A percentile compares a stretch with the other conserved stretches of the same genome.
Conservation (phyloP, 1,140 invertebrate species). For the Zeugodacus cucurbitae region DNA sequence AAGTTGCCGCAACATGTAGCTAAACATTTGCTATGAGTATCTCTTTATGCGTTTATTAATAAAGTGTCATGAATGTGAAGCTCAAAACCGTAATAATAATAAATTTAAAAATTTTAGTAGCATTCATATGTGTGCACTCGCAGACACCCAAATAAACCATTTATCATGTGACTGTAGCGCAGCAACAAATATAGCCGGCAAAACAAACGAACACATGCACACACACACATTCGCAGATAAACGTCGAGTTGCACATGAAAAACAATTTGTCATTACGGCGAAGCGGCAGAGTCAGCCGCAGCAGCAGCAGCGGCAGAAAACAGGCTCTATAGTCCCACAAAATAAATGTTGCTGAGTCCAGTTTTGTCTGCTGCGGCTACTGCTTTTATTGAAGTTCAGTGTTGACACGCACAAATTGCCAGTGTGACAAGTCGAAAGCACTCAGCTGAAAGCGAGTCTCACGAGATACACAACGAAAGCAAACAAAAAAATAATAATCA, state of each 20-base stretch:
- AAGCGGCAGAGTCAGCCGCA: not conserved
- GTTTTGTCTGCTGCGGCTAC: not conserved
- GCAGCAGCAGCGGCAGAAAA: not conserved
- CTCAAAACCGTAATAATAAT: conserved; percentile 1
- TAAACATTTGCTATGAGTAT: no score
- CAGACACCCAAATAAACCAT: conserved; percentile 39
- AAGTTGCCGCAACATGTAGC: not conserved
- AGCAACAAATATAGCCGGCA: conserved; percentile 14
- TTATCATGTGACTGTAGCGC: conserved; percentile 11
- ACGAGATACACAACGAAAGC: not conserved
- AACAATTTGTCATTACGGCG: conserved; percentile 37
- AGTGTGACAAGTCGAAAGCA: conserved; percentile 6
- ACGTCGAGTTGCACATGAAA: conserved; percentile 20
- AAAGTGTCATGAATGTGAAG: no score
- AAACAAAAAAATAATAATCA: not conserved
- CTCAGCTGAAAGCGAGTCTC: not conserved
- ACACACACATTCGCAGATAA: not conserved
- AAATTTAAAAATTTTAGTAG: conserved; percentile 15
- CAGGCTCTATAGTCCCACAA: conserved; percentile 12
- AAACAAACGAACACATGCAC: not conserved
- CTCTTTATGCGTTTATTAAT: no score
- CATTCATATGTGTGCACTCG: conserved; percentile 25
- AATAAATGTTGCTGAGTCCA: conserved; percentile 29
- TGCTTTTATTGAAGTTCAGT: conserved; percentile 19
- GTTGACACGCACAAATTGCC: conserved; percentile 29